These are phyloP conservation scores for Mirza zaza DNA, from an alignment of 2,113 vertebrate species.

Conservation along the genomic window DNA sequence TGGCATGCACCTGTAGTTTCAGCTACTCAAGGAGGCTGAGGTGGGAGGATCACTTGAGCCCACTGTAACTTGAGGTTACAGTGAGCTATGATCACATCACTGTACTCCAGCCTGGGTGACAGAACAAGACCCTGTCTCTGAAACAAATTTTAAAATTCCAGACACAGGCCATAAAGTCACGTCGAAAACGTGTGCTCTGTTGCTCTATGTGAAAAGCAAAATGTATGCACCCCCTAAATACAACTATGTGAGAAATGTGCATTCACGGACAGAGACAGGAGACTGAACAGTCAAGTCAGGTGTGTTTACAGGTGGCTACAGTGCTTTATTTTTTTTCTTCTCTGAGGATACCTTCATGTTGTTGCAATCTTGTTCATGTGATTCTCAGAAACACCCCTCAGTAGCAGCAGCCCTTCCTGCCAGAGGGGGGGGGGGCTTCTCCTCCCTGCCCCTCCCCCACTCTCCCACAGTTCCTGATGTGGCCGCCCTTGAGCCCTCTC, in stretches of 20 bases:
- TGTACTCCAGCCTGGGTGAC: too few relatives aligned
- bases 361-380: rapidly evolving
- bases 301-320: background rate
- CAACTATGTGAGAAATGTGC: background rate
- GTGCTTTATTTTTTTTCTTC: background rate
- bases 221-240: background rate
- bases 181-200: background rate
- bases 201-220: background rate
- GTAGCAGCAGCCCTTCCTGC: background rate
- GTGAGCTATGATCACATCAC: too few relatives aligned
- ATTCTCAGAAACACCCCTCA: background rate
- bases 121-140: too few relatives aligned
- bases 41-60: too few relatives aligned
- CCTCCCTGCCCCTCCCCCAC: background rate
- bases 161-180: background rate
- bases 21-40: too few relatives aligned
- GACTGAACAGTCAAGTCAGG: background rate
- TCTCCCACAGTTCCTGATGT: background rate
- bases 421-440: background rate
- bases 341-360: background rate
- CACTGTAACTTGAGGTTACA: too few relatives aligned
- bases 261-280: background rate
- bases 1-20: too few relatives aligned
- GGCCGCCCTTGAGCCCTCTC: background rate
- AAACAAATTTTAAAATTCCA: too few relatives aligned